These are phyloP conservation scores for Agrochola macilenta DNA, from an alignment of 2,888 invertebrate species.

Conservation along the genomic window DNA sequence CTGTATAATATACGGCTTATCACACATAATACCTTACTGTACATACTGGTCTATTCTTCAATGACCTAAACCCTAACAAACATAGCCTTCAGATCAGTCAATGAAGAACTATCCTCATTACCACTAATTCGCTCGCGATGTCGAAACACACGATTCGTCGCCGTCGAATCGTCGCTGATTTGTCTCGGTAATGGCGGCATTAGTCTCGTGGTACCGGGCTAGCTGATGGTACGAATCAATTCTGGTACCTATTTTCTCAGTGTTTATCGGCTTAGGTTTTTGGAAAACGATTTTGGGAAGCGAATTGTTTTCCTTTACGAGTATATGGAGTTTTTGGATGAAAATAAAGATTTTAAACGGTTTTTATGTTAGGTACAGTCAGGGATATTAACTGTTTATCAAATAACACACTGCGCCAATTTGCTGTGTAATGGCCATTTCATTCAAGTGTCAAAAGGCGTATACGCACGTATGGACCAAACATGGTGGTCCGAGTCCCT, in stretches of 20 bases:
- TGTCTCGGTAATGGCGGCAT: constrained; percentile 72
- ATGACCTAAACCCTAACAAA: neutral
- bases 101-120: constrained; percentile 63
- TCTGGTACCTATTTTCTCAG: constrained; percentile 65
- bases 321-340: neutral
- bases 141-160: constrained; percentile 70
- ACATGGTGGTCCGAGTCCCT: too few species aligned
- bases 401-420: neutral
- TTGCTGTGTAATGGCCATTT: neutral
- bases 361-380: neutral
- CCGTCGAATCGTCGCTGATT: constrained; percentile 67
- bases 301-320: constrained; percentile 28
- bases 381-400: neutral
- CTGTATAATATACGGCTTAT: too few species aligned
- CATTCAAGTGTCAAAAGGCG: too few species aligned
- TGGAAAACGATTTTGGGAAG: constrained; percentile 26
- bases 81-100: constrained; percentile 37
- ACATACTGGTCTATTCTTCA: neutral
- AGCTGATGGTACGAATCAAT: constrained; percentile 70
- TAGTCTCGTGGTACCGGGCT: constrained; percentile 63
- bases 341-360: neutral
- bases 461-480: too few species aligned
- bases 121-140: constrained; percentile 67
- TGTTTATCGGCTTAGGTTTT: constrained; percentile 63
- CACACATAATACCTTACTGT: too few species aligned